Evolutionary conservation across 2,888 invertebrate genomes (phyloP).

Genomic region (Drosophila lacicola): DNA sequence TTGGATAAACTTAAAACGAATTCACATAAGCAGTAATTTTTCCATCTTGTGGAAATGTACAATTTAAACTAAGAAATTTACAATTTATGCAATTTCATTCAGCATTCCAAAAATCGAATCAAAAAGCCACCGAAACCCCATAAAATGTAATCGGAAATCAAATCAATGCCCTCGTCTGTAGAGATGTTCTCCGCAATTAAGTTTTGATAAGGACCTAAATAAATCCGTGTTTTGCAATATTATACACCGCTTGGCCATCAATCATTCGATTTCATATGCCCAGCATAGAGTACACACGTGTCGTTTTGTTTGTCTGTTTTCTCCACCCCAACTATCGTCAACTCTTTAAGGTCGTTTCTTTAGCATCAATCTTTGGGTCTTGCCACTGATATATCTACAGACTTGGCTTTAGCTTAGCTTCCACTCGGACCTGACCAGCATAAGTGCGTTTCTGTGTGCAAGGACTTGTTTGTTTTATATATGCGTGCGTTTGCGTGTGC

Average conservation of each 20-base stretch:
- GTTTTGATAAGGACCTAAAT: conserved; percentile 29
- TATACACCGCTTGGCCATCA: conserved; percentile 41
- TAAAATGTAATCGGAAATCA: conserved; percentile 22
- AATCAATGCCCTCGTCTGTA: not conserved
- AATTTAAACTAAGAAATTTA: too few relatives aligned
- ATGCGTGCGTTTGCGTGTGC: conserved; percentile 24
- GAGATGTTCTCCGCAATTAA: conserved; percentile 11
- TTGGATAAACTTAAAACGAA: too few relatives aligned
- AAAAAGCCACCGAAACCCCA: not conserved
- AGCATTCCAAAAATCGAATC: not conserved
- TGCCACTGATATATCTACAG: conserved; percentile 51
- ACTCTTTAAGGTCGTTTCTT: conserved; percentile 44
- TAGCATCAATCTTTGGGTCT: conserved; percentile 63
- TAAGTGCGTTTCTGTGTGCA: conserved; percentile 44
- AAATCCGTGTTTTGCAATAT: conserved; percentile 25
- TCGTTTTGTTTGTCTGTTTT: conserved; percentile 19
- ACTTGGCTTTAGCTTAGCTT: conserved; percentile 23
- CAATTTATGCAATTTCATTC: too few relatives aligned
- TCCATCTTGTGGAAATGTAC: too few relatives aligned
- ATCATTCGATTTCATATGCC: conserved; percentile 35
- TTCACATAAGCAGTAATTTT: too few relatives aligned
- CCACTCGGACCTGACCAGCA: conserved; percentile 54
- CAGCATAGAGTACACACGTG: conserved; percentile 25
- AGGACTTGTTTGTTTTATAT: conserved; percentile 68
- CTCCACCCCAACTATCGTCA: conserved; percentile 4